A percentile compares a stretch with the other conserved stretches of the same genome.
Conservation (phyloP, 2,113 vertebrate species). For the Planiliza haematocheilus region DNA sequence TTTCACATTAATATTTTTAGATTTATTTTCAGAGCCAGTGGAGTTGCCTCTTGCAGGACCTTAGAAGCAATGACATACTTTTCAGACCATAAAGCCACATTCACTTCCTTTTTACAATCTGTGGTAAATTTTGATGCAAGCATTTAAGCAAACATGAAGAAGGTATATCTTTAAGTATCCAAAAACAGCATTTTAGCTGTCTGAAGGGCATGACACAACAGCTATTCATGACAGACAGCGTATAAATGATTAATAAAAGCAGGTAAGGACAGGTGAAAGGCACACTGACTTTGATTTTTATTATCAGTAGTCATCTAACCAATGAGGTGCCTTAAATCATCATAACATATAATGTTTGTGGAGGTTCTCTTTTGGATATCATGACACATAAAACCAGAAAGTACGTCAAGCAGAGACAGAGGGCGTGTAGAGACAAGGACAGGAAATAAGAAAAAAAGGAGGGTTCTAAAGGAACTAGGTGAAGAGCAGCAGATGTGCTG, state of each 20-base stretch:
- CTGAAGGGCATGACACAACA: slow-evolving; percentile 24
- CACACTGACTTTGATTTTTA: slow-evolving; percentile 2
- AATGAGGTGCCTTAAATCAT: neutral
- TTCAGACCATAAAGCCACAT: too few species aligned
- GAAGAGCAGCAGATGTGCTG: slow-evolving; percentile 61
- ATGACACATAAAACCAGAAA: neutral
- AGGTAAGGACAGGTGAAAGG: slow-evolving; percentile 20
- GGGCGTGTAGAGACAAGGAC: slow-evolving; percentile 7
- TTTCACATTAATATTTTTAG: too few species aligned
- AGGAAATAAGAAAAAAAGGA: slow-evolving; percentile 3
- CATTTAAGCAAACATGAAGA: too few species aligned
- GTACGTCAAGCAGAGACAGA: neutral
- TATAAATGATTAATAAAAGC: slow-evolving; percentile 1
- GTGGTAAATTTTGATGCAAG: too few species aligned
- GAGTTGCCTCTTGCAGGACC: neutral
- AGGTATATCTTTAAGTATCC: too few species aligned
- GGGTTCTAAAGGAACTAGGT: slow-evolving; percentile 27
- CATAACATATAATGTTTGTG: too few species aligned
- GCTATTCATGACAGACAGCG: neutral
- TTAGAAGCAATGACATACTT: too few species aligned
- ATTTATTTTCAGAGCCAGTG: too few species aligned
- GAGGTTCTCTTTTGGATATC: too few species aligned
- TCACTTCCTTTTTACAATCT: too few species aligned
- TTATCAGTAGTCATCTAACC: slow-evolving; percentile 3
- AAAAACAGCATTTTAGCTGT: neutral